phyloP scores from a whole-genome alignment of 2,797 vertebrate species.

The Cephalopachus bancanus region DNA sequence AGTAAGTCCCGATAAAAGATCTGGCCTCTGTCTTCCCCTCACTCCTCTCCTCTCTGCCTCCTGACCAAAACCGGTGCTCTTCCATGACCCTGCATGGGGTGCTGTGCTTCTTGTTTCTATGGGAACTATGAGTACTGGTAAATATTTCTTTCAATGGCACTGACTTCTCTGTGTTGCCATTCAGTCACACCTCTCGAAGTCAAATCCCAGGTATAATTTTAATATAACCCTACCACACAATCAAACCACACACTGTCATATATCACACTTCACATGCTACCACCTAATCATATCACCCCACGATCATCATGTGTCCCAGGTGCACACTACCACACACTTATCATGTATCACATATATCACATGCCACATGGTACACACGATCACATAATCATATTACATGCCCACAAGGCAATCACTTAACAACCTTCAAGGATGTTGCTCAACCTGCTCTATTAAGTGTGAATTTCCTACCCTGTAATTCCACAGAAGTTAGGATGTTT shows the following conservation, averaged over 20 bases:
- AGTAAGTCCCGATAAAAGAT: neutral
- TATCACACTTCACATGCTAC: neutral
- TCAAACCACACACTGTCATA: neutral
- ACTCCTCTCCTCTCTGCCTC: neutral
- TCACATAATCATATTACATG: neutral
- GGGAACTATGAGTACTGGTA: too few relatives aligned
- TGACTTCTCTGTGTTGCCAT: neutral
- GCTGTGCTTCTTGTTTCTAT: neutral
- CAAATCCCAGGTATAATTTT: neutral
- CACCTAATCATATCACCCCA: neutral
- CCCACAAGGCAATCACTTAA: neutral
- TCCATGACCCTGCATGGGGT: neutral
- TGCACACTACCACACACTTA: neutral
- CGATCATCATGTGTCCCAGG: neutral
- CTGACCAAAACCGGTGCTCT: neutral
- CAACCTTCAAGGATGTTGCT: neutral
- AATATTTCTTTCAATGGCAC: neutral
- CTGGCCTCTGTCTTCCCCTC: neutral
- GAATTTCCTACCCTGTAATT: conserved; percentile 5
- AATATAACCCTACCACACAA: neutral
- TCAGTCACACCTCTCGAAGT: neutral
- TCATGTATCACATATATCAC: too few relatives aligned
- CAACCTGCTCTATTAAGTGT: neutral
- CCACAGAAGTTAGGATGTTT: neutral
- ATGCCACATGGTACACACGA: neutral